Evolutionary conservation across 2,888 invertebrate species (phyloP).

Genomic region (Drosophila mercatorum): DNA sequence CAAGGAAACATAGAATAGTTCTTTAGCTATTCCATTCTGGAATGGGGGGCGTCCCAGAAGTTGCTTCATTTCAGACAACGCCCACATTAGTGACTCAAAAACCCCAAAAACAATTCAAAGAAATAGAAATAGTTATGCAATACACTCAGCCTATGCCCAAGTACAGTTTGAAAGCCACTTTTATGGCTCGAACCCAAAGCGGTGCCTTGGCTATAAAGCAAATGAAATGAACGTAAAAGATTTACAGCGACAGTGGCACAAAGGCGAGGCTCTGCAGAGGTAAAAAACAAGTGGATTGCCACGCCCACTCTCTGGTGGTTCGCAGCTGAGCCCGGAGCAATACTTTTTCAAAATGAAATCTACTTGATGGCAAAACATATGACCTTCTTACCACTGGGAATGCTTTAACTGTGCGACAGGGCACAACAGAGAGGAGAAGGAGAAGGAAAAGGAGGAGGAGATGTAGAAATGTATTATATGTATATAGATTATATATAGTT

Average conservation of each 20-base stretch:
- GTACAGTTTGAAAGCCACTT: not conserved
- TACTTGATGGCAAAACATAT: slow-evolving; percentile 17
- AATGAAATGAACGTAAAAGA: not conserved
- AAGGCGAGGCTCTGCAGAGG: not conserved
- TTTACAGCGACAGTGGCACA: not conserved
- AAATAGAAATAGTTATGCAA: not conserved
- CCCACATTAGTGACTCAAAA: too few species aligned
- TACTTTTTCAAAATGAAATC: slow-evolving; percentile 1
- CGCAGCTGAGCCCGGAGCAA: not conserved
- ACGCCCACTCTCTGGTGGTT: slow-evolving; percentile 1
- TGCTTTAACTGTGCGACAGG: slow-evolving; percentile 17
- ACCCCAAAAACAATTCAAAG: too few species aligned
- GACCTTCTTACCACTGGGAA: slow-evolving; percentile 13
- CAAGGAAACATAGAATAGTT: too few species aligned
- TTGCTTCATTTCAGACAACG: too few species aligned
- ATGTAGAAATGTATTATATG: too few species aligned
- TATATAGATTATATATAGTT: slow-evolving; percentile 17
- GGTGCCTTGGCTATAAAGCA: not conserved
- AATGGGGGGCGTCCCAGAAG: too few species aligned
- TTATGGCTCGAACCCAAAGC: not conserved
- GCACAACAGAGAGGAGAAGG: slow-evolving; percentile 29
- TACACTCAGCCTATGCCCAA: not conserved
- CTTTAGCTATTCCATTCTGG: too few species aligned
- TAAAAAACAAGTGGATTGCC: not conserved
- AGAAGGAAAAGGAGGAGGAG: slow-evolving; percentile 11